Evolutionary conservation across 2,888 invertebrate species (phyloP), one percentile per base, ranked within the genome.

Genomic region (Coleophora deauratella): DNA sequence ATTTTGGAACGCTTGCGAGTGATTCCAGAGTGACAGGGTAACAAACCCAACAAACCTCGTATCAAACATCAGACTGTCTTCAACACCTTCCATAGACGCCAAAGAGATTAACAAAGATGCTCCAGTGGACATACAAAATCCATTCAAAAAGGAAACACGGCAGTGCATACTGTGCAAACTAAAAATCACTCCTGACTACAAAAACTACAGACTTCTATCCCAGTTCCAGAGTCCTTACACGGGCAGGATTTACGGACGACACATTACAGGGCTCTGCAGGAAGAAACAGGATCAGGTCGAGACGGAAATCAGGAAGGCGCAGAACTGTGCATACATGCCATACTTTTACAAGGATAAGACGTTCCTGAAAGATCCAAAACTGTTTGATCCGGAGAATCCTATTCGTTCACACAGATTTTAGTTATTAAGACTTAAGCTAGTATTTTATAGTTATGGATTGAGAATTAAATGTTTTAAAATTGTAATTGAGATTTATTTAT

Each of bases 171-270:
- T 98, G 9, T 98, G 98, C 70, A 90, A 91, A 74, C 70, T 93
- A 45, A 89, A 93, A 28, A 91, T 98, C n/a, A 87, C 87, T 1
- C 92, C 96, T 0, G 89, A 96, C 71, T 98, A 95, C 65, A 98
- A 98, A 77, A 99, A 99, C 76, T 90, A 92, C 0, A 90, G 95
- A 55, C 75, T 99, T 3, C 76, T 99, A 4, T 96, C 97, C 0
- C 98, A 99, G 71, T 99, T 99, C 74, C 94, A 98, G 63, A 99
- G 98, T 28, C 93, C 96, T 0, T 96, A 94, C 66, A 98, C 99
- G 0, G 99, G 99, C 1, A 88, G 92, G 51, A 90, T 98, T 47
- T 99, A 98, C 68, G 96, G 95, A 0, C 89, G 93, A 41, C 95
- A 98, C 59, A 94, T 99, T 33, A 99, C 99, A 3, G 97, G 99